Base-by-base conservation (phyloP, 1,140 invertebrate genomes). In the Varroa destructor region DNA sequence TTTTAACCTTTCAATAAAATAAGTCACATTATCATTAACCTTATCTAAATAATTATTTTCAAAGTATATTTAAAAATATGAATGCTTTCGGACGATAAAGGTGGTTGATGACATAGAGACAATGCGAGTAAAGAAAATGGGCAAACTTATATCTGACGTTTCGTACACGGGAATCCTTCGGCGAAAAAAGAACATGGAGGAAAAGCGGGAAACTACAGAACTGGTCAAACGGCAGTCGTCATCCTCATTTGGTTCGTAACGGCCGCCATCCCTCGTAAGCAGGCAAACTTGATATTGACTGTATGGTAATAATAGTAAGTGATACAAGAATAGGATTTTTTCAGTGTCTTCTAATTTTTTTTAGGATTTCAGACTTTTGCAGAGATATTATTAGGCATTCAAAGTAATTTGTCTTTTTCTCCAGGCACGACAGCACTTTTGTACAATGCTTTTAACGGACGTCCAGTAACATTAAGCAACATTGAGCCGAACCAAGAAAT, bases 361-460 rank as follows among this genome's bases (percentile, higher is more conserved):
- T 25, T 25, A 25, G 25, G 25, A 25, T 25, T 25, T 25, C 25
- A 25, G 25, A 25, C 25, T 25, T 25, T 25, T 25, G 25, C 25
- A 25, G 25, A 25, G 25, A 25, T 25, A 25, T 25, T 25, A 25
- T 25, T 25, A 25, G 25, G 25, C 25, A 56, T 56, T n/a, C 10
- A 56, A 56, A 56, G 12, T 58, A 6, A 37, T 42, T 37, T 58
- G 25, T 58, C 25, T 12, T 58, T 58, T 42, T 6, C 12, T 42
- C 3, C 40, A 67, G 61, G 61, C 2, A 67, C 61, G 40, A 67
- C 61, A 14, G 61, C 61, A 46, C 61, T 67, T 40, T 46, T 67
- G 61, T 67, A 67, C 61, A 67, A 46, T 37, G 61, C 61, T 25
- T 40, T 67, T 46, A 37, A 67, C 46, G 61, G 61, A 67, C 61